Base-by-base conservation (phyloP, 2,113 vertebrate species). In the Camelus bactrianus region DNA sequence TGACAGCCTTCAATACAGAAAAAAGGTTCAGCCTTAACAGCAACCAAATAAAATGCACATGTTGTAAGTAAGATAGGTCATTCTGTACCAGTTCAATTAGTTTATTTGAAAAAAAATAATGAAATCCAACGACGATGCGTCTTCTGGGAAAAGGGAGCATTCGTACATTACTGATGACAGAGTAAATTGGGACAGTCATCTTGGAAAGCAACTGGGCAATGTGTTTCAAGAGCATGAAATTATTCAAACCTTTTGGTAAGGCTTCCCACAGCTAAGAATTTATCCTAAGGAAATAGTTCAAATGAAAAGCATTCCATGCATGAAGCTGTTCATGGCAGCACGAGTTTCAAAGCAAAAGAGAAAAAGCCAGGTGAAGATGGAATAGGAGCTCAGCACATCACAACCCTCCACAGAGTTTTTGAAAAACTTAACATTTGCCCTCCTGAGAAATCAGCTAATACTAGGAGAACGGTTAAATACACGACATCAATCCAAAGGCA, bases 211-310 rank as follows among this genome's bases (percentile, higher is more conserved):
- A 83, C 54, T 73, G 65, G 72, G 81, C 87, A 93, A 60, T 60
- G 70, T 88, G 17, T 77, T 96, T 96, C 76, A 96, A 94, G 42
- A 95, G 52, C 81, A 96, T 96, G 94, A 97, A 96, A 97, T 97
- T 88, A 95, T 91, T 93, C 89, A 96, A 91, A 72, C 86, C 58
- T 76, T 93, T 82, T 58, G 77, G 89, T 94, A 97, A 95, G 72
- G 69, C 64, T 94, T 89, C 85, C 83, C 56, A 95, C n/a, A 80
- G 73, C 79, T 92, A 95, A 88, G 73, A 96, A 93, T 95, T 91
- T 95, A 93, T 96, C 62, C 89, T 93, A 96, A 96, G 81, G 94
- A 96, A 96, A 96, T 4, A 92, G 80, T 95, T 88, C 60, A 93
- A 79, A 96, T 92, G 73, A 89, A 94, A 96, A 97, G 93, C 86